Evolutionary conservation across 2,113 vertebrate species (phyloP).

Genomic region (Taxidea taxus): DNA sequence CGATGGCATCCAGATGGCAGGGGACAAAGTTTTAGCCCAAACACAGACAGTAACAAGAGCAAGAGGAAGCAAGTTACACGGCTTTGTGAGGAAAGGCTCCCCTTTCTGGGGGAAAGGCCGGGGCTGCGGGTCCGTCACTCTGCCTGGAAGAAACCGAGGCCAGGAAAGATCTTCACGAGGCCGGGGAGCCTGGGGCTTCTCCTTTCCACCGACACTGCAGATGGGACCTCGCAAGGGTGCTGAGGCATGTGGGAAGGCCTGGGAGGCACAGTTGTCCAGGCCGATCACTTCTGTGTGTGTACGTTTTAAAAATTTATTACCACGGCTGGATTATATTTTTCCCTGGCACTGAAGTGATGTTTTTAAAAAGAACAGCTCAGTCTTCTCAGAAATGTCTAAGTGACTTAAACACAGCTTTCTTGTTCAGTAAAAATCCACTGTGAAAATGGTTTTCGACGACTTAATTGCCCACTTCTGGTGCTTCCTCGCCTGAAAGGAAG

Average conservation of each 20-base stretch:
- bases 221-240: constrained; percentile 41
- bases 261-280: constrained; percentile 24
- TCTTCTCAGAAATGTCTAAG: constrained; percentile 67
- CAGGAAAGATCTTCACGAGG: constrained; percentile 56
- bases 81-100: constrained; percentile 29
- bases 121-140: neutral
- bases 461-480: constrained; percentile 5
- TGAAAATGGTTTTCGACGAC: constrained; percentile 20
- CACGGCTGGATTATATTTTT: constrained; percentile 53
- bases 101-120: constrained; percentile 5
- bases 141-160: neutral
- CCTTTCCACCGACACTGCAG: constrained; percentile 55
- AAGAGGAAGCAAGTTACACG: constrained; percentile 48
- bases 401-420: constrained; percentile 61
- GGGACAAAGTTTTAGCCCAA: constrained; percentile 68
- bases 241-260: constrained; percentile 47
- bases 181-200: neutral
- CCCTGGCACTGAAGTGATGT: constrained; percentile 44
- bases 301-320: constrained; percentile 59
- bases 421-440: constrained; percentile 29
- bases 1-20: constrained; percentile 70
- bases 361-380: constrained; percentile 71
- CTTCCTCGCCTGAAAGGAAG: constrained; percentile 11
- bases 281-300: constrained; percentile 52
- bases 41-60: constrained; percentile 67